Percentiles rank a stretch among this genome's conserved stretches.
Evolutionary conservation across 2,797 vertebrate genomes (phyloP).

Genomic region (Todus mexicanus): DNA sequence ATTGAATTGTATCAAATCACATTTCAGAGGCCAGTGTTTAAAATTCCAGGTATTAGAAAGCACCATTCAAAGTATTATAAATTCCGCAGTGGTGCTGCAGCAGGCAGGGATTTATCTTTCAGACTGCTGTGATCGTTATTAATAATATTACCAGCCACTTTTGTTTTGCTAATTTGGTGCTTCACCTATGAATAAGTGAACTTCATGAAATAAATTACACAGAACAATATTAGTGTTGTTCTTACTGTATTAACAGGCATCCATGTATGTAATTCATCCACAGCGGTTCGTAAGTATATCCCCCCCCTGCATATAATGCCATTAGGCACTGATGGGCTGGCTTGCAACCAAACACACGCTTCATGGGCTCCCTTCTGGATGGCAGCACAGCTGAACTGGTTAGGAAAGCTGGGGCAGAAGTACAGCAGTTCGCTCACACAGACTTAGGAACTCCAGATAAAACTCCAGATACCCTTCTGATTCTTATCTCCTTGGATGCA

Average conservation of each 20-base stretch:
- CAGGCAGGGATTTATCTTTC: conserved; percentile 35
- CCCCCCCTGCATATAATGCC: conserved; percentile 19
- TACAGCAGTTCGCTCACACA: not conserved
- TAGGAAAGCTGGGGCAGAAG: not conserved
- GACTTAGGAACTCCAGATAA: not conserved
- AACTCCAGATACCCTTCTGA: not conserved
- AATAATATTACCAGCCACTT: conserved; percentile 54
- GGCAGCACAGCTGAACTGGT: not conserved
- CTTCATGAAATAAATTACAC: conserved; percentile 41
- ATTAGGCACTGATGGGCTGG: conserved; percentile 39
- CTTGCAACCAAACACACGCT: conserved; percentile 3
- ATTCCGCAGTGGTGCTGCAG: conserved; percentile 19
- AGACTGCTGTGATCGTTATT: conserved; percentile 14
- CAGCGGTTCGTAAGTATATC: not conserved
- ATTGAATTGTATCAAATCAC: not conserved
- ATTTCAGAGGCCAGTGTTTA: not conserved
- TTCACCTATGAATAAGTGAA: conserved; percentile 57
- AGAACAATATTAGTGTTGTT: conserved; percentile 44
- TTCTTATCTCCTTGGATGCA: not conserved
- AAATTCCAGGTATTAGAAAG: not conserved
- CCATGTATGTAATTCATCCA: conserved; percentile 40
- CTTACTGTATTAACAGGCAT: conserved; percentile 46
- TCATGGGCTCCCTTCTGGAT: not conserved
- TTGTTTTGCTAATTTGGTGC: conserved; percentile 54
- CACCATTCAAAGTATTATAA: not conserved